phyloP scores from a whole-genome alignment of 2,797 vertebrate species.

The Takifugu rubripes region DNA sequence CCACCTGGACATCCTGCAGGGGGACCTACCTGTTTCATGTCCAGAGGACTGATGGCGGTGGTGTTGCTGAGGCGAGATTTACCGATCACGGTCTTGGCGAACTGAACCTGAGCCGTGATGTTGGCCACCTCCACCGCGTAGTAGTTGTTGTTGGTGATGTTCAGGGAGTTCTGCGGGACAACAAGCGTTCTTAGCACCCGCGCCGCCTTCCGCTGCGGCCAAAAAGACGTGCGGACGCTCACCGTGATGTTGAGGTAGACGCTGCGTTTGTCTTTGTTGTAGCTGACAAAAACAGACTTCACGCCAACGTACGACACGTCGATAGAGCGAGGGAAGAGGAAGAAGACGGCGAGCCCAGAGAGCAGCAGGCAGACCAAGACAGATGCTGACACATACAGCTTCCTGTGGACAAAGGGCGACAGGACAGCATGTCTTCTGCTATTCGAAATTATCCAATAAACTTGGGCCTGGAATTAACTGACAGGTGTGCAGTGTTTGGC shows the following conservation, averaged over 20 bases:
- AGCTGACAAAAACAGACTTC: constrained; percentile 90
- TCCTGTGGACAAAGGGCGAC: neutral
- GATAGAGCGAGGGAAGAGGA: constrained; percentile 94
- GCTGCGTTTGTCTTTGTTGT: constrained; percentile 79
- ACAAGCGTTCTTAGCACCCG: neutral
- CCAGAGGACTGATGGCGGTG: constrained; percentile 87
- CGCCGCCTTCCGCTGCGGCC: neutral
- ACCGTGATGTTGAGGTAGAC: constrained; percentile 97
- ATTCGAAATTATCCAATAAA: neutral
- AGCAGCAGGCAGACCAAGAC: constrained; percentile 90
- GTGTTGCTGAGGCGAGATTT: constrained; percentile 86
- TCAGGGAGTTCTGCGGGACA: constrained; percentile 82
- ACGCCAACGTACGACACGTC: constrained; percentile 92
- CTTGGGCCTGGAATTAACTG: neutral
- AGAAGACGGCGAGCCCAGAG: constrained; percentile 93
- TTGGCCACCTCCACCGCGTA: constrained; percentile 91
- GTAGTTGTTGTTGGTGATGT: constrained; percentile 96
- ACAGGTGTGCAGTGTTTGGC: too few species aligned
- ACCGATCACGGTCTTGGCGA: constrained; percentile 91
- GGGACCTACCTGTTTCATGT: constrained; percentile 85
- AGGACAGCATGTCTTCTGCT: neutral
- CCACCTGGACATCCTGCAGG: too few species aligned
- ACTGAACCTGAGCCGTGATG: constrained; percentile 91
- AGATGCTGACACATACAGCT: constrained; percentile 84
- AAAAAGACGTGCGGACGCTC: constrained; percentile 42